phyloP scores from a whole-genome alignment of 2,888 invertebrate genomes.

The Clanis bilineata region DNA sequence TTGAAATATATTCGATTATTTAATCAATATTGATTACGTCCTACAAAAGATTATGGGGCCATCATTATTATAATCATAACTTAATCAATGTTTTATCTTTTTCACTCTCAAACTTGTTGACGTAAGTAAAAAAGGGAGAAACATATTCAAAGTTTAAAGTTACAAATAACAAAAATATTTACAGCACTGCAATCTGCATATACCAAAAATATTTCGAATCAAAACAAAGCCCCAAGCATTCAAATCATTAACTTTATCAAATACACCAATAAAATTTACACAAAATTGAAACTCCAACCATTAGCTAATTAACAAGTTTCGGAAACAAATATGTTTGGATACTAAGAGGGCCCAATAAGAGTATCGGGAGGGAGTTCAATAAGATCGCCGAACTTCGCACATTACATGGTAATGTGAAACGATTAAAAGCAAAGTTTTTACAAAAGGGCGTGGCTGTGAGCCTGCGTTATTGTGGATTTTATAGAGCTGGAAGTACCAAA shows the following conservation, averaged over 20 bases:
- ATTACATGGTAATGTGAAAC: conserved; percentile 73
- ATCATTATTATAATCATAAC: no score
- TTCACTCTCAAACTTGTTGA: no score
- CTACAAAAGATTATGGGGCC: no score
- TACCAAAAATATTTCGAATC: no score
- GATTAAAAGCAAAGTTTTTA: conserved; percentile 77
- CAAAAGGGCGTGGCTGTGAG: conserved; percentile 59
- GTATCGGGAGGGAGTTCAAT: conserved; percentile 26
- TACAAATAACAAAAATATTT: no score
- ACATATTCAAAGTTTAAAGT: no score
- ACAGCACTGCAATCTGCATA: no score
- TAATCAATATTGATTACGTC: no score
- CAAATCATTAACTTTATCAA: background rate
- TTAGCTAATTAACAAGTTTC: conserved; percentile 23
- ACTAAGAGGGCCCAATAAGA: background rate
- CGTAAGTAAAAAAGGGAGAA: no score
- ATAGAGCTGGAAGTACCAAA: conserved; percentile 49
- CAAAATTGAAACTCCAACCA: background rate
- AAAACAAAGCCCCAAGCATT: background rate
- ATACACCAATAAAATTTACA: background rate
- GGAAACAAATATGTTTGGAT: conserved; percentile 6
- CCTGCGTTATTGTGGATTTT: conserved; percentile 30
- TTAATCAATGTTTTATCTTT: no score
- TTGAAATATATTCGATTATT: no score
- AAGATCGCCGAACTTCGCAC: conserved; percentile 55